phyloP scores from a whole-genome alignment of 2,113 vertebrate genomes.

The Antennarius striatus region DNA sequence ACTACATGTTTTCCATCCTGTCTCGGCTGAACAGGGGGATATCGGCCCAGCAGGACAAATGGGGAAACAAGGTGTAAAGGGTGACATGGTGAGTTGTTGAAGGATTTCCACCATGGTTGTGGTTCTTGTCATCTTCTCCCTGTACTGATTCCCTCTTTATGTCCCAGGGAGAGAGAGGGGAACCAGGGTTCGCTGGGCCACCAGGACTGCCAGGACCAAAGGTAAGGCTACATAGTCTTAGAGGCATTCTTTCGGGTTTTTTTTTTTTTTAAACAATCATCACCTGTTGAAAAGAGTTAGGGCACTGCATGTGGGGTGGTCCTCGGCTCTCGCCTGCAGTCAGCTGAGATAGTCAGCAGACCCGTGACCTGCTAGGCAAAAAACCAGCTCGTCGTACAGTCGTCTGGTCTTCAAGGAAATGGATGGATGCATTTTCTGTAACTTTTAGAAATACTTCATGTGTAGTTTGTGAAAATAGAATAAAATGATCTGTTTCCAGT shows the following conservation, averaged over 20 bases:
- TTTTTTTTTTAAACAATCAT: too few species aligned
- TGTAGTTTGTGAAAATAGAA: too few species aligned
- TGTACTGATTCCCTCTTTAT: not conserved
- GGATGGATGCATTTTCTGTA: too few species aligned
- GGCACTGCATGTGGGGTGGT: too few species aligned
- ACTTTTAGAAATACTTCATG: too few species aligned
- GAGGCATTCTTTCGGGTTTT: not conserved
- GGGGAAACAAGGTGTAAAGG: constrained; percentile 69
- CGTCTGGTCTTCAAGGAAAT: too few species aligned
- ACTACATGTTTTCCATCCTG: not conserved
- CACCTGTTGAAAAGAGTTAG: too few species aligned
- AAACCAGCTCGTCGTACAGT: too few species aligned
- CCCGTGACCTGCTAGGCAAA: too few species aligned
- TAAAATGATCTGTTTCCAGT: too few species aligned
- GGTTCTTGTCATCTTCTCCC: not conserved
- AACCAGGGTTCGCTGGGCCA: constrained; percentile 63
- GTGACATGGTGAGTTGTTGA: constrained; percentile 57
- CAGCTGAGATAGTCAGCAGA: too few species aligned
- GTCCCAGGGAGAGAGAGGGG: constrained; percentile 76
- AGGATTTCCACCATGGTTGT: not conserved
- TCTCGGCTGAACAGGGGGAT: constrained; percentile 65
- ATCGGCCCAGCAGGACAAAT: constrained; percentile 62
- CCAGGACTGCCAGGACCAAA: constrained; percentile 62
- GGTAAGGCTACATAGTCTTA: constrained; percentile 56
- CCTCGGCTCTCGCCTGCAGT: too few species aligned